Base-by-base conservation (phyloP, 2,888 invertebrate species). In the Sepioteuthis lessoniana region DNA sequence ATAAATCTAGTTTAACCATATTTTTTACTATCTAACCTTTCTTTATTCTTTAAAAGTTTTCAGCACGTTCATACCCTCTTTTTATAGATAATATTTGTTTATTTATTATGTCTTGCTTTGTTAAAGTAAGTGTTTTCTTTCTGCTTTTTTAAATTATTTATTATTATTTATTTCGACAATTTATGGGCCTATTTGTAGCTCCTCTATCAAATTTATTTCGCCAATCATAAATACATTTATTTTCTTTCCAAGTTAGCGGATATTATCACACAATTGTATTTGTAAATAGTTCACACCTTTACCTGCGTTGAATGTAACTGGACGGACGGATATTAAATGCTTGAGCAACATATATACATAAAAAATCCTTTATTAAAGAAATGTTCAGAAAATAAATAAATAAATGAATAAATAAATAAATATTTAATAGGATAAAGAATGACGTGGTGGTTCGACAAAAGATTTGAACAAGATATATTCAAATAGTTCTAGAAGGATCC, bases 131-230 rank as follows among this genome's bases (percentile, higher is more conserved):
- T 76, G 31, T 60, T 60, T 60, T 35, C 3, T 42, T 42, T 42
- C 42, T 42, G 42, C 7, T 42, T 42, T 42, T 42, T 42, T 3
- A 42, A 42, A 42, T 42, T 42, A 10, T 76, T 76, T 35, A 10
- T 35, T 76, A n/a, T 76, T 76, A 35, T 76, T 76, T 16, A n/a
- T 4, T 10, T 35, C 16, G 28, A 16, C 35, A 16, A 76, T n/a
- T n/a, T 76, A 13, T 76, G n/a, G n/a, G 4, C 35, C 13, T 76
- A n/a, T n/a, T 35, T n/a, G 13, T 76, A 16, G n/a, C 13, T 76
- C n/a, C 35, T 76, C 76, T n/a, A 76, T 76, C n/a, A 76, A 76
- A 76, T 76, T n/a, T 35, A 76, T 76, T 76, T 76, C n/a, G 76
- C 76, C n/a, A n/a, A 2, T 35, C n/a, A 76, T n/a, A 35, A 76